Conservation (phyloP, 2,113 vertebrate species). For the Prunella himalayana region DNA sequence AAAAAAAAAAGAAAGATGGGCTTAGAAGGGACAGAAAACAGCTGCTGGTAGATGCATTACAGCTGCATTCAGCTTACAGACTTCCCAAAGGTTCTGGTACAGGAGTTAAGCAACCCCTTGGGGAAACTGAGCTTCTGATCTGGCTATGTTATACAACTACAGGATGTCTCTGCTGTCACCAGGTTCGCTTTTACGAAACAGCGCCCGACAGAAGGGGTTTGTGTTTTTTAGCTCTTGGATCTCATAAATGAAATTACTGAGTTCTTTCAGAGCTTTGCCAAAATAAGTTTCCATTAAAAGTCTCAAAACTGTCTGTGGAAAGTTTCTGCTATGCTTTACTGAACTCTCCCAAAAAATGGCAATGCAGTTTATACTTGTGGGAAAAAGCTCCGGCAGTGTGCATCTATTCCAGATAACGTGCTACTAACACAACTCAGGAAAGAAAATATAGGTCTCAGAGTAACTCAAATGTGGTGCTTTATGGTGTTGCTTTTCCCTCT, state of each 20-base stretch:
- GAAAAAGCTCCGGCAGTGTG: background rate
- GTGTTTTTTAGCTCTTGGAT: background rate
- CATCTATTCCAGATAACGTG: background rate
- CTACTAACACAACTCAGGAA: background rate
- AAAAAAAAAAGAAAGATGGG: background rate
- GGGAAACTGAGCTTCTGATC: background rate
- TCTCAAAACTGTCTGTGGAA: background rate
- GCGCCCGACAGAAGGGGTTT: background rate
- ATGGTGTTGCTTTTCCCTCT: background rate
- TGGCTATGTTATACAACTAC: background rate
- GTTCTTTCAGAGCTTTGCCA: slow-evolving; percentile 5
- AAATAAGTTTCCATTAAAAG: slow-evolving; percentile 7
- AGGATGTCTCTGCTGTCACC: slow-evolving; percentile 27
- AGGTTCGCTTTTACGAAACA: background rate
- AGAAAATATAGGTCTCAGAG: background rate
- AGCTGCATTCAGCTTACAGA: background rate
- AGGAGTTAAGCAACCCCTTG: background rate
- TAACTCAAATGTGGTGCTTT: background rate
- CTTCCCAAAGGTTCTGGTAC: background rate
- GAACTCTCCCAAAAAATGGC: background rate
- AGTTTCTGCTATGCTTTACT: background rate
- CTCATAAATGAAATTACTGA: background rate
- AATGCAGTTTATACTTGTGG: background rate
- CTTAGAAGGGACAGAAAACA: slow-evolving; percentile 3
- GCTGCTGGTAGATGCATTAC: slow-evolving; percentile 2